phyloP scores from a whole-genome alignment of 2,888 invertebrate genomes.

The Thera obeliscata region DNA sequence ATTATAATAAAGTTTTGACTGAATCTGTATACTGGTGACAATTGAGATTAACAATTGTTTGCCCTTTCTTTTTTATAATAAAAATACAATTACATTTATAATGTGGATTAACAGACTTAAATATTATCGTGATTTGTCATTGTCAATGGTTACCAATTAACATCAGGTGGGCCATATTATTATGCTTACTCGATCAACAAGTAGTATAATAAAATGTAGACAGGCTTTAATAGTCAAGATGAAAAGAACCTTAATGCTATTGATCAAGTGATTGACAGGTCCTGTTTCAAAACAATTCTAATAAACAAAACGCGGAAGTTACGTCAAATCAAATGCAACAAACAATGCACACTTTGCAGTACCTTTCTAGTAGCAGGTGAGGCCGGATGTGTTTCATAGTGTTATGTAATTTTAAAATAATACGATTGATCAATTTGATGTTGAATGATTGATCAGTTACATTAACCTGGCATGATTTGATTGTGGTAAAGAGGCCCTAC shows the following conservation, averaged over 20 bases:
- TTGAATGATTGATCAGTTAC: constrained; percentile 41
- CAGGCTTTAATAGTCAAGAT: not conserved
- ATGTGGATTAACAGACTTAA: no score
- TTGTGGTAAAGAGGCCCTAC: constrained; percentile 8
- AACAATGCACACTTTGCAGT: constrained; percentile 16
- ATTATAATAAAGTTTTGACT: no score
- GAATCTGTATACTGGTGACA: no score
- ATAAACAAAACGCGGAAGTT: constrained; percentile 20
- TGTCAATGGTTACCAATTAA: no score
- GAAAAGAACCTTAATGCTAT: not conserved
- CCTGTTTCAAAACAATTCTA: constrained; percentile 1
- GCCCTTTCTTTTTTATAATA: no score
- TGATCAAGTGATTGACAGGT: not conserved
- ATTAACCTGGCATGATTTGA: constrained; percentile 33
- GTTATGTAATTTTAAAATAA: constrained; percentile 34
- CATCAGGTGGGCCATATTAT: no score
- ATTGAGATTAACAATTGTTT: no score
- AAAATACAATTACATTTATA: no score
- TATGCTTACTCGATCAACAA: no score
- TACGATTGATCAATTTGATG: constrained; percentile 36
- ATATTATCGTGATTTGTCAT: no score
- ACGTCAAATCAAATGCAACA: constrained; percentile 21
- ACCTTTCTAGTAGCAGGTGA: constrained; percentile 34
- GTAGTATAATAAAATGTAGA: no score
- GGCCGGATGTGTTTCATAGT: constrained; percentile 31